Evolutionary conservation across 2,113 vertebrate genomes (phyloP).

Genomic region (Ammospiza caudacuta): DNA sequence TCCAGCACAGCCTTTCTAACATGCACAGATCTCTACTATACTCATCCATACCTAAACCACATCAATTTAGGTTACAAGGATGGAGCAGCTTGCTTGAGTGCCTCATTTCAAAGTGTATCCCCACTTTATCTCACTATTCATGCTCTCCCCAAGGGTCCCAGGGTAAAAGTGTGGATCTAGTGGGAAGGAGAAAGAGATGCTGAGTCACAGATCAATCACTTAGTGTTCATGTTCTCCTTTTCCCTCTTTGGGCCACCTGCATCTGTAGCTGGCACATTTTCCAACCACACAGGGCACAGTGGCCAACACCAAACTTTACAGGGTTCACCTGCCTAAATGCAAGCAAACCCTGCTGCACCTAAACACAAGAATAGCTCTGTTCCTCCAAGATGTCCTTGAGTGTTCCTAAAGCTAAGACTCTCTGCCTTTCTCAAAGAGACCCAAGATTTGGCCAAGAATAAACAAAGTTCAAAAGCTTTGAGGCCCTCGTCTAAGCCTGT

Average conservation of each 20-base stretch:
- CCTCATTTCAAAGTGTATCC: neutral
- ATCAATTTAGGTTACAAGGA: neutral
- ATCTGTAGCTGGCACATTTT: neutral
- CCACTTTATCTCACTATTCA: neutral
- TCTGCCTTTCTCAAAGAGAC: neutral
- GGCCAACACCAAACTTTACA: neutral
- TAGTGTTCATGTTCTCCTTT: neutral
- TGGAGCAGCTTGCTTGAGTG: neutral
- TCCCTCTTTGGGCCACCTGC: neutral
- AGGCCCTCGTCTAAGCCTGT: neutral
- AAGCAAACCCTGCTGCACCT: neutral
- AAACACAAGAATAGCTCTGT: neutral
- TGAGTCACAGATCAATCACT: neutral
- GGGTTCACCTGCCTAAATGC: neutral
- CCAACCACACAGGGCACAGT: neutral
- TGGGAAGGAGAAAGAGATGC: neutral
- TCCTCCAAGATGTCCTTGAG: neutral
- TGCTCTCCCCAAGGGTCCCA: neutral
- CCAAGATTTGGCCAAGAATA: neutral
- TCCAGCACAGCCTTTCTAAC: neutral
- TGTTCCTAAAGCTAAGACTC: neutral
- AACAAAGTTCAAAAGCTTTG: neutral
- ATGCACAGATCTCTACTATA: accelerated
- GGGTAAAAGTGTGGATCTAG: neutral
- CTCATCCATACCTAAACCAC: neutral